phyloP scores from a whole-genome alignment of 2,888 invertebrate species.

The Ephialtes manifestator region DNA sequence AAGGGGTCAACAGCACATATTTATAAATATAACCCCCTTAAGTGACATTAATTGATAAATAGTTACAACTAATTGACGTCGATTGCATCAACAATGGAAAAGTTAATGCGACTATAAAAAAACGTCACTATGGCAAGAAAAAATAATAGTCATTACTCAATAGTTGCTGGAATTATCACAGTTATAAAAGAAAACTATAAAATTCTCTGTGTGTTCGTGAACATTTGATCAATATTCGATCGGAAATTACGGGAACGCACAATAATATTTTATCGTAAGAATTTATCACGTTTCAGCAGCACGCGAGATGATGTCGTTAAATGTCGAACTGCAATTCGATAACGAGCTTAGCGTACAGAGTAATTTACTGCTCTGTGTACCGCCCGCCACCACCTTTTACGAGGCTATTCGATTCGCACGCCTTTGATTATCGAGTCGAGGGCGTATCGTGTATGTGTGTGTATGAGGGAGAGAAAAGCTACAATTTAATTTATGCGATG shows the following conservation, averaged over 20 bases:
- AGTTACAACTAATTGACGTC: no score
- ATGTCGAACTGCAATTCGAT: slow-evolving; percentile 64
- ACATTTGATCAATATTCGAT: slow-evolving; percentile 14
- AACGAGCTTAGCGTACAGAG: slow-evolving; percentile 44
- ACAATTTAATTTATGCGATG: slow-evolving; percentile 59
- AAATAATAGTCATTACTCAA: no score
- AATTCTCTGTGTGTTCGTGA: no score
- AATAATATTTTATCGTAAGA: slow-evolving; percentile 52
- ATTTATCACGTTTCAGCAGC: slow-evolving; percentile 54
- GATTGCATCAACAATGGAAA: no score
- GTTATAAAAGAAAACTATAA: no score
- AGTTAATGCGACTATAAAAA: no score
- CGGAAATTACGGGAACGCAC: background rate
- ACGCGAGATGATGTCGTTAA: slow-evolving; percentile 62
- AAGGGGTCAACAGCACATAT: no score
- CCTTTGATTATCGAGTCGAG: slow-evolving; percentile 58
- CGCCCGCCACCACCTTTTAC: slow-evolving; percentile 57
- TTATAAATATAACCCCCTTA: no score
- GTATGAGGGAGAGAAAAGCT: slow-evolving; percentile 17
- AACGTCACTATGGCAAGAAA: no score
- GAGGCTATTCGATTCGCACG: slow-evolving; percentile 58
- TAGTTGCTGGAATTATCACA: no score
- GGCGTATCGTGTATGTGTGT: slow-evolving; percentile 28
- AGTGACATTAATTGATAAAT: no score
- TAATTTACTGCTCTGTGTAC: slow-evolving; percentile 62